Evolutionary conservation across 2,888 invertebrate genomes (phyloP).

Genomic region (Catonia carolina): DNA sequence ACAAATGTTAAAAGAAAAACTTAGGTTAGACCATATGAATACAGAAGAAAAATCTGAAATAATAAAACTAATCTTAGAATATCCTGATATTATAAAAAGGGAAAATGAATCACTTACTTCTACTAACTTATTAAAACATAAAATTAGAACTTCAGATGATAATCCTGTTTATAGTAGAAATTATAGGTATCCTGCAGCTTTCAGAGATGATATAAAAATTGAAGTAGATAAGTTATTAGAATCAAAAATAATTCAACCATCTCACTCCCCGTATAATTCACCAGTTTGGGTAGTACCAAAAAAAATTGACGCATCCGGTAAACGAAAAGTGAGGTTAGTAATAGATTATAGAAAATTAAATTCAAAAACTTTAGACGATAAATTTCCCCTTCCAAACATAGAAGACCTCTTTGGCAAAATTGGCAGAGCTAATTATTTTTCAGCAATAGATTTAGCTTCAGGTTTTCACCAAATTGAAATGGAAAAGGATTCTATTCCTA

Average conservation of each 20-base stretch:
- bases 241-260: slow-evolving; percentile 16
- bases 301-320: slow-evolving; percentile 15
- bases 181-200: slow-evolving; percentile 17
- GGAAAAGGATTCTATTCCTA: slow-evolving; percentile 9
- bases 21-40: slow-evolving; percentile 8
- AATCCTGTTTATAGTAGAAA: slow-evolving; percentile 16
- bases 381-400: slow-evolving; percentile 17
- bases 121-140: slow-evolving; percentile 14
- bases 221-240: slow-evolving; percentile 17
- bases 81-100: slow-evolving; percentile 19
- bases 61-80: slow-evolving; percentile 12
- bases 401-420: slow-evolving; percentile 31
- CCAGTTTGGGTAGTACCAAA: slow-evolving; percentile 17
- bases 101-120: slow-evolving; percentile 8
- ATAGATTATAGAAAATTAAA: slow-evolving; percentile 19
- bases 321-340: slow-evolving; percentile 18
- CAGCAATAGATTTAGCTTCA: slow-evolving; percentile 32
- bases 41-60: too few species aligned
- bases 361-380: slow-evolving; percentile 13
- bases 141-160: slow-evolving; percentile 17
- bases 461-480: slow-evolving; percentile 33
- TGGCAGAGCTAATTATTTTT: slow-evolving; percentile 30
- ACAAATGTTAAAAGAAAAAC: background rate
- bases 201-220: slow-evolving; percentile 12
- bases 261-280: slow-evolving; percentile 20